These are phyloP conservation scores for Opisthograptis luteolata DNA, from an alignment of 2,888 invertebrate species.

Conservation along the genomic window DNA sequence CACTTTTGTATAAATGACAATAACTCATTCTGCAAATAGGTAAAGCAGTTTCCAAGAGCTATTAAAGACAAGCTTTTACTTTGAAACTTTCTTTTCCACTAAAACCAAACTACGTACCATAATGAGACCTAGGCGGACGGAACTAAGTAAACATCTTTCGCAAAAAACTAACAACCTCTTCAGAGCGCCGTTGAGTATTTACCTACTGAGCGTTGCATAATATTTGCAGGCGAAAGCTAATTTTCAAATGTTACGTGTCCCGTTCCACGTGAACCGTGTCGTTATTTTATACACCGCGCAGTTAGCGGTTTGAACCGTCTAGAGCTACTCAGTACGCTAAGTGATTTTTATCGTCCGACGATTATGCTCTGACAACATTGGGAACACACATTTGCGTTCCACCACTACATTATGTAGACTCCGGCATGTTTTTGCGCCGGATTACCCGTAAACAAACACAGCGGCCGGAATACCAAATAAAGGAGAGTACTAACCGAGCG, in stretches of 20 bases:
- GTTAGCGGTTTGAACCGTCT: constrained; percentile 63
- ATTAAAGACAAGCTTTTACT: neutral
- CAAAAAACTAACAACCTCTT: constrained; percentile 15
- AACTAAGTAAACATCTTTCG: constrained; percentile 18
- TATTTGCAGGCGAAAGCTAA: constrained; percentile 48
- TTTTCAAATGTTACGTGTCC: constrained; percentile 56
- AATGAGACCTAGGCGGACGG: constrained; percentile 13
- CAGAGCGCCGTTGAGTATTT: constrained; percentile 7
- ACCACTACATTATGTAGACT: constrained; percentile 65
- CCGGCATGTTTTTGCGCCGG: constrained; percentile 70
- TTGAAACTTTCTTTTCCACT: constrained; percentile 1
- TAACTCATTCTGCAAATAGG: neutral
- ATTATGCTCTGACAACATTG: constrained; percentile 69
- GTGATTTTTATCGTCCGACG: constrained; percentile 77
- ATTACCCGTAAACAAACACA: constrained; percentile 80
- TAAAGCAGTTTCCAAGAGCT: neutral
- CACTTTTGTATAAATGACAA: too few species aligned
- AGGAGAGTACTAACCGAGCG: constrained; percentile 77
- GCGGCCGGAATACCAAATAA: constrained; percentile 77
- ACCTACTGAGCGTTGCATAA: constrained; percentile 37
- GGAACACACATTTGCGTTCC: constrained; percentile 70
- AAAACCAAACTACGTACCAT: constrained; percentile 11
- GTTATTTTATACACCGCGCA: constrained; percentile 51
- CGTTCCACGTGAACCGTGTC: constrained; percentile 51
- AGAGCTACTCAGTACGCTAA: constrained; percentile 64